Evolutionary conservation across 1,140 invertebrate genomes (phyloP), one percentile per base, ranked within the genome.

Genomic region (Meloidogyne floridensis): DNA sequence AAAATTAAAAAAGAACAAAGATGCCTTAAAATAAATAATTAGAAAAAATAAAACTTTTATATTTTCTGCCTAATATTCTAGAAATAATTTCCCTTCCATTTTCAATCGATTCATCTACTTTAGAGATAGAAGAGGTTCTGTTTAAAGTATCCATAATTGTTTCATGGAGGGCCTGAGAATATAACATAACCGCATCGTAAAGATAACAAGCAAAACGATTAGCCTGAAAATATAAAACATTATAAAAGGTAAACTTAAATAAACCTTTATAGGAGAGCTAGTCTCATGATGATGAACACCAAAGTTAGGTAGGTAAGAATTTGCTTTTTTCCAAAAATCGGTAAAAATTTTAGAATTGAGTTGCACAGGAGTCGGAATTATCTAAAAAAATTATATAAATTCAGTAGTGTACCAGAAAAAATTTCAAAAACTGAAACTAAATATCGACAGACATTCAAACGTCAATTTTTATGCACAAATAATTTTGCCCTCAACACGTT

Each of bases 121-220:
- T 65, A n/a, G 59, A n/a, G 3, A 65, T 65, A 10, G 92, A 91
- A 82, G 91, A 85, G 4, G 81, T 85, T 0, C 94, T 93, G 84
- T 94, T 92, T 32, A 93, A 92, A 11, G 65, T n/a, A 15, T 92
- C 92, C 9, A 91, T 84, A 86, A 97, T 90, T 15, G 96, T 90
- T 83, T 93, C 92, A 85, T 95, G 92, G 70, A 98, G 91, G 0
- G 96, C 95, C 82, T 92, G 92, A 1, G 95, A 95, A 90, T 98
- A 99, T 0, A 98, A 90, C 87, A 94, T 94, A 0, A 98, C 94
- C 2, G 96, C 95, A 91, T 98, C 97, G 90, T 97, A 98, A 65
- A 98, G 91, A 91, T 98, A 97, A 2, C 96, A 95, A 13, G 96
- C 96, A 90, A 96, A 95, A 76, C 97, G 94, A 10, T 95, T 94